Evolutionary conservation across 2,888 invertebrate species (phyloP).

Genomic region (Aphodius sticticus): DNA sequence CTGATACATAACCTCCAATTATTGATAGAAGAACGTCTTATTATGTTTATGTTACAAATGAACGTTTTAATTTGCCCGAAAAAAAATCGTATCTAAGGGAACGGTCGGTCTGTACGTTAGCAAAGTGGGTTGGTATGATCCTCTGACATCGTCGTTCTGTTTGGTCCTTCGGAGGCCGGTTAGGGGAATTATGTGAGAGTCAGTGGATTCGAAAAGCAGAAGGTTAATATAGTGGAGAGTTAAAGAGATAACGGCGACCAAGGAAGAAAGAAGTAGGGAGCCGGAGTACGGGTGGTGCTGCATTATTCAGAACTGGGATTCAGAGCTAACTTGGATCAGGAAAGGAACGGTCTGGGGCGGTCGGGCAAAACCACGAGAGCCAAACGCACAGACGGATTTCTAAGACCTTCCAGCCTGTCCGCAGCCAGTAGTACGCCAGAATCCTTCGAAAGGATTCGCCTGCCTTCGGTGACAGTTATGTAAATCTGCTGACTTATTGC

Average conservation of each 20-base stretch:
- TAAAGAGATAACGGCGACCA: background rate
- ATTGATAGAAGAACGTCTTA: no score
- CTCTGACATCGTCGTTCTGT: no score
- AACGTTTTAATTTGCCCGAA: no score
- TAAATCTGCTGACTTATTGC: background rate
- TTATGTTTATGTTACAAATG: no score
- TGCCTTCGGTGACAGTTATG: background rate
- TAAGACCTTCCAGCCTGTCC: background rate
- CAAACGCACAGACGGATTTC: background rate
- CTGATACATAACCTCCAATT: no score
- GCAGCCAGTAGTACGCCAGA: background rate
- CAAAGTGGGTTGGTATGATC: no score
- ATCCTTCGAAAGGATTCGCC: background rate
- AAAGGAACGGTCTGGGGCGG: background rate
- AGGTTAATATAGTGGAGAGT: background rate
- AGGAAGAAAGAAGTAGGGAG: background rate
- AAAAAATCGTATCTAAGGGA: no score
- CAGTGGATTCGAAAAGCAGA: background rate
- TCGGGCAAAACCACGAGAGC: background rate
- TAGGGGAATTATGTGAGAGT: background rate
- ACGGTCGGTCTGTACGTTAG: no score
- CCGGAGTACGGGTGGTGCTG: background rate
- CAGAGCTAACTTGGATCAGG: background rate
- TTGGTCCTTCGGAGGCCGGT: background rate
- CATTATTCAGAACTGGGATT: background rate